phyloP scores from a whole-genome alignment of 2,113 vertebrate species.

The Pachypanchax playfairii region DNA sequence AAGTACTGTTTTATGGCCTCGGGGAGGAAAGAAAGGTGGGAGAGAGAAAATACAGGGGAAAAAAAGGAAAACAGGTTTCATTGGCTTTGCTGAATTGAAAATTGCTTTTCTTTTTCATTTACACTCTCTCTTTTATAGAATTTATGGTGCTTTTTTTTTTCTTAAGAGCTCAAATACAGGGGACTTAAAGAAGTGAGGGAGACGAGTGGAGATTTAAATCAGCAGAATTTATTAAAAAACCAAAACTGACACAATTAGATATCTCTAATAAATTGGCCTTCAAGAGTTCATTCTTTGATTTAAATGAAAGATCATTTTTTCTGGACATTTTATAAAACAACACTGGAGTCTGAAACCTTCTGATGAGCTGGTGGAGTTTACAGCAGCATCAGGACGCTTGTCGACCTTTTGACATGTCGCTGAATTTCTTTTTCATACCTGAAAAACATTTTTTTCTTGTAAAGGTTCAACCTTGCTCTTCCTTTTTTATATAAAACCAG shows the following conservation, averaged over 20 bases:
- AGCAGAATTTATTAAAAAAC: slow-evolving; percentile 32
- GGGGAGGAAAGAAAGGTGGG: slow-evolving; percentile 78
- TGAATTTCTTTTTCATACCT: too few relatives aligned
- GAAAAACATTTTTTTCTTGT: too few relatives aligned
- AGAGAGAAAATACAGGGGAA: slow-evolving; percentile 73
- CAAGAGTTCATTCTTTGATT: neutral
- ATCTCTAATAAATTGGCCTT: slow-evolving; percentile 26
- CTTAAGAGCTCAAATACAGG: slow-evolving; percentile 50
- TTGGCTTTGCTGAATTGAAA: slow-evolving; percentile 55
- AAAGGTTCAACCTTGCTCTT: too few relatives aligned
- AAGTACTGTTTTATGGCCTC: slow-evolving; percentile 81
- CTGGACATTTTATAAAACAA: too few relatives aligned
- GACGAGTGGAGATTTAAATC: slow-evolving; percentile 52
- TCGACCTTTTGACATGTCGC: too few relatives aligned
- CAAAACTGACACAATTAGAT: slow-evolving; percentile 41
- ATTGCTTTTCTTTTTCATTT: slow-evolving; percentile 74
- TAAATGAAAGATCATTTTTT: too few relatives aligned
- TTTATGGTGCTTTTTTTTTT: slow-evolving; percentile 66
- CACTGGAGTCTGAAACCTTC: too few relatives aligned
- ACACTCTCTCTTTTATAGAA: slow-evolving; percentile 73
- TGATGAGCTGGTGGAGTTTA: too few relatives aligned
- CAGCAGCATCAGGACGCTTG: too few relatives aligned
- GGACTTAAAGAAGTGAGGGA: slow-evolving; percentile 47
- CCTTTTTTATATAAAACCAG: too few relatives aligned
- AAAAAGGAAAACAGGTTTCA: slow-evolving; percentile 71